A percentile compares a stretch with the other conserved stretches of the same genome.
phyloP scores from a whole-genome alignment of 1,140 invertebrate genomes.

The Diorhabda sublineata region DNA sequence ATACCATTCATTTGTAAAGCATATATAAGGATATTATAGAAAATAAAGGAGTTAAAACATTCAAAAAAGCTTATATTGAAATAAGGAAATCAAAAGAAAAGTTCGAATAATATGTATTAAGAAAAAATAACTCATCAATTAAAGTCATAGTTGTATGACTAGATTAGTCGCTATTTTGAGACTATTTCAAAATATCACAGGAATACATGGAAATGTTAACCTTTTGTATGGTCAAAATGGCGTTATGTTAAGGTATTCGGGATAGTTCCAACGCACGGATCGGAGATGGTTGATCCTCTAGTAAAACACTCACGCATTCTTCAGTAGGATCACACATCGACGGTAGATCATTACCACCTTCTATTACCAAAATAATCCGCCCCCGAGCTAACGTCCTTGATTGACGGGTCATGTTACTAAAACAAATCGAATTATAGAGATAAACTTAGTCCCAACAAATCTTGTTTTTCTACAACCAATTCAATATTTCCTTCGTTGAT shows the following conservation, averaged over 20 bases:
- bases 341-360: slow-evolving; percentile 93
- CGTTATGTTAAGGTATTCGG: slow-evolving; percentile 75
- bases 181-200: no score
- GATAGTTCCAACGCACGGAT: slow-evolving; percentile 74
- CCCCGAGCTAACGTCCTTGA: slow-evolving; percentile 86
- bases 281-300: slow-evolving; percentile 77
- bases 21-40: no score
- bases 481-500: not conserved
- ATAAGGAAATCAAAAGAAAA: no score
- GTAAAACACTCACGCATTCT: slow-evolving; percentile 86
- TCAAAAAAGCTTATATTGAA: no score
- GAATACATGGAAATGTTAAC: slow-evolving; percentile 45
- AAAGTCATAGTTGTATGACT: no score
- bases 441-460: not conserved
- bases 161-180: no score
- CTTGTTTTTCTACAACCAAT: not conserved
- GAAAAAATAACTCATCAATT: no score
- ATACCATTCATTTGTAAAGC: no score
- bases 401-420: slow-evolving; percentile 86
- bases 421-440: not conserved
- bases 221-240: slow-evolving; percentile 81
- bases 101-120: no score
- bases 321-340: slow-evolving; percentile 97
- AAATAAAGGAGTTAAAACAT: no score
- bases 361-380: slow-evolving; percentile 75